These are phyloP conservation scores for Camelus bactrianus DNA, from an alignment of 2,113 vertebrate species.

Conservation along the genomic window DNA sequence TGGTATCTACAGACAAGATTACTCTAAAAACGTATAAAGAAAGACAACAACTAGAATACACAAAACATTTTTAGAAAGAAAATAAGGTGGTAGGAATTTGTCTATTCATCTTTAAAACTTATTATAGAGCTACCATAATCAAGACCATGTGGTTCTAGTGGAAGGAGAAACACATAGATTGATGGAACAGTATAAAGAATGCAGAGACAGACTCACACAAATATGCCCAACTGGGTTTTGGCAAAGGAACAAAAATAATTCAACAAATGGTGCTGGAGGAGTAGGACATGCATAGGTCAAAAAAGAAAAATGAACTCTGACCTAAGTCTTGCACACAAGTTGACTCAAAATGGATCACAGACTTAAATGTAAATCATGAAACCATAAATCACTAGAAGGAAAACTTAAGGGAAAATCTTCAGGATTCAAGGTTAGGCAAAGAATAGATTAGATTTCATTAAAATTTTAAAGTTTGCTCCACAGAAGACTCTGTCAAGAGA, in stretches of 20 bases:
- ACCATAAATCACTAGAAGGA: background rate
- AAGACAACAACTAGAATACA: background rate
- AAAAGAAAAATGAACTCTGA: background rate
- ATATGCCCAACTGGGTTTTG: background rate
- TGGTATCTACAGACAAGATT: background rate
- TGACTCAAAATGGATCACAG: background rate
- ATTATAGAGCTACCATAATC: background rate
- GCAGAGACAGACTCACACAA: background rate
- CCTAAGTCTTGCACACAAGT: background rate
- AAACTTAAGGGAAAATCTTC: background rate
- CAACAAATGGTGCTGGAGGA: background rate
- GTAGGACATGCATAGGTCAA: background rate
- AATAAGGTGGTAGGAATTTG: background rate
- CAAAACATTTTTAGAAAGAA: background rate
- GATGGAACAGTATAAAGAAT: background rate
- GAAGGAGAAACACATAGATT: background rate
- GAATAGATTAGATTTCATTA: background rate
- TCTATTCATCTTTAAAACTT: background rate
- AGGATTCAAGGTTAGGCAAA: background rate
- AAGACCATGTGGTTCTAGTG: background rate
- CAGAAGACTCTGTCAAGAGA: background rate
- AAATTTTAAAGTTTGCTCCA: background rate
- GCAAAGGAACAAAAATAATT: background rate
- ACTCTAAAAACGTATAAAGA: background rate
- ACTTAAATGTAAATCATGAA: background rate